Percentiles rank a stretch among this genome's conserved stretches.
These are phyloP conservation scores for Meteorus sp. DNA, from an alignment of 1,140 invertebrate species.

Conservation along the genomic window DNA sequence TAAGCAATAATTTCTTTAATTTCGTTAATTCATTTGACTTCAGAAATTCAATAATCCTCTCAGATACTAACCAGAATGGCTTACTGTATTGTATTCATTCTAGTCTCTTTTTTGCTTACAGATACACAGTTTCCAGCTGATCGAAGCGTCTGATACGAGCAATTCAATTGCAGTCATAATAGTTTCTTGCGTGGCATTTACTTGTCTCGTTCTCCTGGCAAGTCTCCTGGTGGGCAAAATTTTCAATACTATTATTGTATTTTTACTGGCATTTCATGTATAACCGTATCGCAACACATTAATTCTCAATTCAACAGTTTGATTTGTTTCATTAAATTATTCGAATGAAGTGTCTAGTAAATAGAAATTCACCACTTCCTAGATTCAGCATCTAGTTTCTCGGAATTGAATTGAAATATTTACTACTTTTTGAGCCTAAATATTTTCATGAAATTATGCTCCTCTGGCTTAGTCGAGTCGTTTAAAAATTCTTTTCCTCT, in stretches of 20 bases:
- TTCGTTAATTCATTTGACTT: conserved; percentile 7
- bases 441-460: too few species aligned
- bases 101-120: conserved; percentile 23
- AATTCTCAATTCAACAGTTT: too few species aligned
- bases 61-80: neutral
- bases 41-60: neutral
- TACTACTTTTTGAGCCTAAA: too few species aligned
- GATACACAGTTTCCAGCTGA: conserved; percentile 52
- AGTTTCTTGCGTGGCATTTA: conserved; percentile 59
- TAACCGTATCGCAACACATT: conserved; percentile 29
- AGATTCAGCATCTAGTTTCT: too few species aligned
- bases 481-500: too few species aligned
- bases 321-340: too few species aligned
- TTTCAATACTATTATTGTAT: neutral
- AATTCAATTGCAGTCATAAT: conserved; percentile 60
- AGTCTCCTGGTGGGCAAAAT: conserved; percentile 65
- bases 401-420: too few species aligned
- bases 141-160: conserved; percentile 52
- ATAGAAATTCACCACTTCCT: too few species aligned
- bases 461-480: too few species aligned
- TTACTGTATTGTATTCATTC: neutral
- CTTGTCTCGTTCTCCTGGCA: conserved; percentile 65
- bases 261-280: conserved; percentile 25
- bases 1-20: conserved; percentile 1
- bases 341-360: too few species aligned